Conservation (phyloP, 2,113 vertebrate genomes). For the Todiramphus chloris region DNA sequence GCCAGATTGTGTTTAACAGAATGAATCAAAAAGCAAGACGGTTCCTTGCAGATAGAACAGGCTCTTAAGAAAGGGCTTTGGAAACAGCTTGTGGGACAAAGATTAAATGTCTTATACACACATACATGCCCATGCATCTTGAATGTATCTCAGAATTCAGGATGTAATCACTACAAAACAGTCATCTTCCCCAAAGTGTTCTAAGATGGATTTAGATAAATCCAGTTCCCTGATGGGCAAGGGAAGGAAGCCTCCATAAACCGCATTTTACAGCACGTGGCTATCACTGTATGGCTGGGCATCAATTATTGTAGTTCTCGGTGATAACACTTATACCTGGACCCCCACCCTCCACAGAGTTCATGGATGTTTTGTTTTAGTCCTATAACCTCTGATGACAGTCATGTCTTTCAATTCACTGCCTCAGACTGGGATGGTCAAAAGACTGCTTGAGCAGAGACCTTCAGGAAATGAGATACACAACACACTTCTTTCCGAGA, state of each 20-base stretch:
- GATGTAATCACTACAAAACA: not conserved
- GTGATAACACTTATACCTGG: not conserved
- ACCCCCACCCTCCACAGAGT: not conserved
- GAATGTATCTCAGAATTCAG: not conserved
- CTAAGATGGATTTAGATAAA: not conserved
- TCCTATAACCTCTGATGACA: not conserved
- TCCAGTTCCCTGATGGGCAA: not conserved
- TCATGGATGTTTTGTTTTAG: not conserved
- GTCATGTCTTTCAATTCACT: not conserved
- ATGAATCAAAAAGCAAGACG: not conserved
- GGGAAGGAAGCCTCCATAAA: not conserved
- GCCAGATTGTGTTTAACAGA: conserved; percentile 6
- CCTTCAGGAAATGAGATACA: not conserved
- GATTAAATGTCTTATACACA: not conserved
- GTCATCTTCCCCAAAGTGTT: not conserved
- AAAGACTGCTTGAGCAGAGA: not conserved
- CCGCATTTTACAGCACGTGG: not conserved
- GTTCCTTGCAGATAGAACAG: not conserved
- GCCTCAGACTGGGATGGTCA: not conserved
- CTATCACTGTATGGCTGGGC: not conserved
- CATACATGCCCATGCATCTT: not conserved
- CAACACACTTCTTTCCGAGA: not conserved
- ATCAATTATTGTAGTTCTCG: not conserved
- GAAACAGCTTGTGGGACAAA: conserved; percentile 8
- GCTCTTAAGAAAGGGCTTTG: conserved; percentile 1